Evolutionary conservation across 1,140 invertebrate genomes (phyloP), one percentile per base, ranked within the genome.

Genomic region (Ceratina calcarata): DNA sequence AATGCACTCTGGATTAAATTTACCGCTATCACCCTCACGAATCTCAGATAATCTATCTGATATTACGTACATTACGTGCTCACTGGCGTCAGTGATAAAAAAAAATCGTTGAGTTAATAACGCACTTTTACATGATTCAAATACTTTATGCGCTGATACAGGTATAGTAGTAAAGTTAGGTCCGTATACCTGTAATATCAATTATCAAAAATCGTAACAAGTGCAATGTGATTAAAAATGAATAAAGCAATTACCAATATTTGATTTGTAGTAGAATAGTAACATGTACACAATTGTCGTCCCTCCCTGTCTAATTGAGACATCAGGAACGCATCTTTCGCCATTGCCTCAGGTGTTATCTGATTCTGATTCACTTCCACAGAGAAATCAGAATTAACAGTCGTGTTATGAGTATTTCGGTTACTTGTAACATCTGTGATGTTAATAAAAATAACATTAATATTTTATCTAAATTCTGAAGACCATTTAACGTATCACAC

Each of bases 71-170:
- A 96, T 86, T 51, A 91, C 90, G 82, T 92, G 92, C 77, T 91
- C 90, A 76, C 92, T 91, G 73, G 92, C 84, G 86, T 94, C 94
- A 64, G 93, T 93, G 13, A 94, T 91, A 88, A 94, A 96, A 86
- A 96, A 95, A 49, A 96, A 93, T 81, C 93, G 93, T 87, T 95
- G 95, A 18, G 95, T 95, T 69, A 96, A 91, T 73, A 95, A 86
- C 81, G 95, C 88, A 76, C 93, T 92, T 82, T 92, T 87, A 81
- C 94, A 94, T 22, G 93, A 91, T 37, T 93, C 89, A 57, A 95
- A 95, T 78, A 97, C 91, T 92, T 95, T 96, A 90, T 97, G 95
- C 6, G 96, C 93, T 90, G 95, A 95, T 67, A 96, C 86, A 7
- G 96, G 96, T 78, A 94, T 94, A 62, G 94, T 91, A 80, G 95